Evolutionary conservation across 35 echinoderm and acorn worm species (phyloP), one percentile per base, ranked within the genome.

Genomic region (Lytechinus pictus): DNA sequence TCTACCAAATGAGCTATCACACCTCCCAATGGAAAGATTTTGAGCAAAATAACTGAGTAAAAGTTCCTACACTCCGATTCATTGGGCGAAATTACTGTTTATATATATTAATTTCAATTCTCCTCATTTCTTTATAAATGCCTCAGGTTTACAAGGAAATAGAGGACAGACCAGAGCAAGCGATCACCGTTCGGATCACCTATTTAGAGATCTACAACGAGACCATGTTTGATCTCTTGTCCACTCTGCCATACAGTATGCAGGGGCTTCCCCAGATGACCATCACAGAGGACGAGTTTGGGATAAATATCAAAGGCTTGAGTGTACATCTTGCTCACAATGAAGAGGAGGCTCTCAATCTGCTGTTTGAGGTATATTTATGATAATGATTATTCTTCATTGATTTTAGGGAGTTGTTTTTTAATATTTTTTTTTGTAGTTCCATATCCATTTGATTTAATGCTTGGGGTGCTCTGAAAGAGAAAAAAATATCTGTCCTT

Each of bases 341-440:
- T 94, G 98, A 99, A 61, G 98, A 99, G 94, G 98, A 99, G 94
- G 98, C 98, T 6, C 94, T 99, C 7, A 99, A 99, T 95, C 89
- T 99, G 53, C 92, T 99, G 8, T 99, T 99, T 98, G 98, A 99
- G 97, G 98, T 99, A 86, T 27, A 87, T 57, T 10, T 29, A 3
- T 56, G 53, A 55, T 88, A 44, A 2, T 44, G 33, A 2, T 44
- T 44, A 2, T 44, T 0, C 33, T 44, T 44, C 33, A 44, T 1
- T 44, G 2, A 0, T 0, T 44, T 44, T 44, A 44, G 2, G n/a
- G n/a, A n/a, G n/a, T n/a, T n/a, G n/a, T n/a, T 44, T 1, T 44
- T 44, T 44, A 44, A 44, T 44, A 44, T 44, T 44, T 44, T 44
- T 44, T 44, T 1, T 44, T 44, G n/a, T n/a, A n/a, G n/a, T 44